Base-by-base conservation (phyloP, 2,113 vertebrate species). In the Hypanus sabinus region DNA sequence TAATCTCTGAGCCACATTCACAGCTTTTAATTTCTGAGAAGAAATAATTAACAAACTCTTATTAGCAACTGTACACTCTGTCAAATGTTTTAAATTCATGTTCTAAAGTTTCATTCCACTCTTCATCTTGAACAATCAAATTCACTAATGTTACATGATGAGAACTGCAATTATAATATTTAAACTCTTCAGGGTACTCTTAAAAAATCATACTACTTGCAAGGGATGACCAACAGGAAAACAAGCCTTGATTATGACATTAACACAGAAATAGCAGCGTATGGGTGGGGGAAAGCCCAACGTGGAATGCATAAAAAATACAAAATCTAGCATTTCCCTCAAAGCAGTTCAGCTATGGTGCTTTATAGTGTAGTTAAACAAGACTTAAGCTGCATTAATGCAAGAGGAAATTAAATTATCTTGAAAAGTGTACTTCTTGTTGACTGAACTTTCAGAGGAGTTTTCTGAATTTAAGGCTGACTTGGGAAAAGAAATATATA, bases 11-110 rank as follows among this genome's bases (percentile, higher is more conserved):
- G 38, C 33, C 24, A 18, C 88, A 71, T 38, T 62, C 91, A 30
- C 91, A 93, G 24, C 38, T 16, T n/a, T 75, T 75, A 75, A 93
- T 73, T 46, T 93, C 68, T 93, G 68, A 73, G 27, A 75, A 70
- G 1, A 24, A 71, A 68, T 22, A 14, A 38, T 92, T 27, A 46
- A 92, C 36, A 73, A 27, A 93, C 60, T 20, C 4, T 46, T 71
- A 46, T 30, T 3, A 55, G 12, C 68, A 75, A 38, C 33, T 81
- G 12, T 11, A 46, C 18, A 22, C 36, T 3, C 68, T 73, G 68
- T 30, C 22, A 71, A 46, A 9, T 46, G 16, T 83, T 83, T 24
- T 83, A 83, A 83, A 55, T 24, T 5, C 24, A 46, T 1, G 33
- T 11, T 30, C 27, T 93, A 38, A 75, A 71, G 33, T 75, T 46